Evolutionary conservation across 2,113 vertebrate species (phyloP).

Genomic region (Perca flavescens): DNA sequence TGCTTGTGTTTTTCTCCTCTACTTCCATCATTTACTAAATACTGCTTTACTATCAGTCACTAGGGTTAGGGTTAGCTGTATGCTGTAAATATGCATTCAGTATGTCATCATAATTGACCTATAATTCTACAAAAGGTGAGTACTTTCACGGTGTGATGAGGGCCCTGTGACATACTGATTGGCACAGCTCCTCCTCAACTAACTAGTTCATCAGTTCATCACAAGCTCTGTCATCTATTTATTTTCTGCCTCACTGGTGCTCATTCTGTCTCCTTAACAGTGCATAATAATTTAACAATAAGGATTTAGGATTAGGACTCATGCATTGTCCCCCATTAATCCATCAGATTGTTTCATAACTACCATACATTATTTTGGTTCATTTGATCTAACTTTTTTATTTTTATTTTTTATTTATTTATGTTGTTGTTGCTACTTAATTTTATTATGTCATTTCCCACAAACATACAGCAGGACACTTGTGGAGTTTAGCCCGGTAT

Average conservation of each 20-base stretch:
- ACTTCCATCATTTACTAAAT: no score
- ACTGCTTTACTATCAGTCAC: no score
- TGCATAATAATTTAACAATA: not conserved
- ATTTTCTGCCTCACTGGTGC: not conserved
- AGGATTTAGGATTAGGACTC: not conserved
- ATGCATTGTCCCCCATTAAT: not conserved
- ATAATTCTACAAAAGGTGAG: no score
- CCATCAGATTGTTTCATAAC: not conserved
- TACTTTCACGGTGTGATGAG: not conserved
- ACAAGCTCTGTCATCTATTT: no score
- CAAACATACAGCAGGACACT: slow-evolving; percentile 11
- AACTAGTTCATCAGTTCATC: not conserved
- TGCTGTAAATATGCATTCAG: no score
- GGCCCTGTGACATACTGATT: slow-evolving; percentile 22
- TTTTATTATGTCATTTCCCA: not conserved
- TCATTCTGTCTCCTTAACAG: not conserved
- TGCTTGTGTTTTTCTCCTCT: no score
- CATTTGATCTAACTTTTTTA: not conserved
- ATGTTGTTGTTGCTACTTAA: not conserved
- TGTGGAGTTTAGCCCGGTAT: not conserved
- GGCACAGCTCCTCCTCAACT: slow-evolving; percentile 5
- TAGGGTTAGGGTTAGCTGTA: no score
- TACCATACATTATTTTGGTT: not conserved
- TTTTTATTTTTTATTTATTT: not conserved
- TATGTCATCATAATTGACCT: no score